Conservation (phyloP, 2,888 invertebrate species). For the Ormia ochracea region DNA sequence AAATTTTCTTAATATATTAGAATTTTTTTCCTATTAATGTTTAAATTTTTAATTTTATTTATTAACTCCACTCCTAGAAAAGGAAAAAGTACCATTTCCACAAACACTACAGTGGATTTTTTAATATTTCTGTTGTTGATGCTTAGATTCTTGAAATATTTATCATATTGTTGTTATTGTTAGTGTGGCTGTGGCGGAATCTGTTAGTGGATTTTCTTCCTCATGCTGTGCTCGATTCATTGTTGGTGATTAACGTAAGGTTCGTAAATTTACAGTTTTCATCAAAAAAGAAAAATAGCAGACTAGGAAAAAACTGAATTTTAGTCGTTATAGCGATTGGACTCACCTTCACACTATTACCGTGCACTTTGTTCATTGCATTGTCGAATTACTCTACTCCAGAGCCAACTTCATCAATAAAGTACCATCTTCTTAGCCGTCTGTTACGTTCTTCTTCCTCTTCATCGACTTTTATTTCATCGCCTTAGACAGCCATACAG, state of each 20-base stretch:
- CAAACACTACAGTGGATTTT: slow-evolving; percentile 7
- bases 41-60: slow-evolving; percentile 62
- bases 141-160: slow-evolving; percentile 59
- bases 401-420: slow-evolving; percentile 65
- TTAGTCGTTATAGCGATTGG: slow-evolving; percentile 67
- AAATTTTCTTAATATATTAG: slow-evolving; percentile 48
- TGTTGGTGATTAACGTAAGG: slow-evolving; percentile 75
- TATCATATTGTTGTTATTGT: slow-evolving; percentile 52
- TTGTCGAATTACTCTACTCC: slow-evolving; percentile 67
- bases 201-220: slow-evolving; percentile 61
- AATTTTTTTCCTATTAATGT: slow-evolving; percentile 57
- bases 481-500: slow-evolving; percentile 57
- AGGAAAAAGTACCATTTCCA: slow-evolving; percentile 20
- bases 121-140: slow-evolving; percentile 29
- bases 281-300: slow-evolving; percentile 68
- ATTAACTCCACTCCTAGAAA: slow-evolving; percentile 62
- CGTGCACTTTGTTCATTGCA: slow-evolving; percentile 70
- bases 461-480: slow-evolving; percentile 64
- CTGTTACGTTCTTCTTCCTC: slow-evolving; percentile 63
- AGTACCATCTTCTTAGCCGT: slow-evolving; percentile 54
- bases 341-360: slow-evolving; percentile 73
- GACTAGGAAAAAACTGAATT: slow-evolving; percentile 47
- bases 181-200: slow-evolving; percentile 35
- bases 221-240: slow-evolving; percentile 74
- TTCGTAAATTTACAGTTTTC: slow-evolving; percentile 76